Conservation (phyloP, 2,113 vertebrate genomes). For the Lagenorhynchus albirostris region DNA sequence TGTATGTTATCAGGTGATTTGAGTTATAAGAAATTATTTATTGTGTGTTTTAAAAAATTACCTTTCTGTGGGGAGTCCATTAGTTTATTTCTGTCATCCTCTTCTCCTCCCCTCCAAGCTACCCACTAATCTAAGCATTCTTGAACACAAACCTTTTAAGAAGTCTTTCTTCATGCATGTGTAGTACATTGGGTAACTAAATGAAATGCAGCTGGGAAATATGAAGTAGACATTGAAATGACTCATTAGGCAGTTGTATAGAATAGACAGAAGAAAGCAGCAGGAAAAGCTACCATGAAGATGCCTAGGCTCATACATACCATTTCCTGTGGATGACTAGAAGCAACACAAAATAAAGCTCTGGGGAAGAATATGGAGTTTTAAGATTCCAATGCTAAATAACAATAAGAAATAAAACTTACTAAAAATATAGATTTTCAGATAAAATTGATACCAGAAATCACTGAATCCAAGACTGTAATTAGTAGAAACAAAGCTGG, state of each 20-base stretch:
- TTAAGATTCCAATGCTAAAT: not conserved
- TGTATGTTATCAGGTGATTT: not conserved
- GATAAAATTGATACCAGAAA: not conserved
- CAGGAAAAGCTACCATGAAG: not conserved
- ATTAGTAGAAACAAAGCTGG: not conserved
- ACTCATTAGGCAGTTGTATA: constrained; percentile 20
- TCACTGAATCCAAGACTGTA: not conserved
- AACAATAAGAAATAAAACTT: not conserved
- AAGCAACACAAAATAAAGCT: not conserved
- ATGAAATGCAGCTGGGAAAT: constrained; percentile 34
- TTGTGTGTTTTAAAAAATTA: not conserved
- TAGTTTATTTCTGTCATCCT: constrained; percentile 29
- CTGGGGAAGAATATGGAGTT: not conserved
- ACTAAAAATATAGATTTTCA: not conserved
- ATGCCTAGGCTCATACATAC: not conserved
- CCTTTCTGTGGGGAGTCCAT: not conserved
- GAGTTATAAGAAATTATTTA: constrained; percentile 23
- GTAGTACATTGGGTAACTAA: not conserved
- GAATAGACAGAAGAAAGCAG: not conserved
- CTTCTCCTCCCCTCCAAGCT: not conserved
- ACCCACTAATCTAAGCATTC: constrained; percentile 50
- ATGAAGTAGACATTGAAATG: not conserved
- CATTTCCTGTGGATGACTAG: not conserved
- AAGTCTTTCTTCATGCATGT: not conserved
- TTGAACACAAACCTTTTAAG: not conserved